phyloP scores from a whole-genome alignment of 1,140 invertebrate genomes.

The Trachelipus rathkii region DNA sequence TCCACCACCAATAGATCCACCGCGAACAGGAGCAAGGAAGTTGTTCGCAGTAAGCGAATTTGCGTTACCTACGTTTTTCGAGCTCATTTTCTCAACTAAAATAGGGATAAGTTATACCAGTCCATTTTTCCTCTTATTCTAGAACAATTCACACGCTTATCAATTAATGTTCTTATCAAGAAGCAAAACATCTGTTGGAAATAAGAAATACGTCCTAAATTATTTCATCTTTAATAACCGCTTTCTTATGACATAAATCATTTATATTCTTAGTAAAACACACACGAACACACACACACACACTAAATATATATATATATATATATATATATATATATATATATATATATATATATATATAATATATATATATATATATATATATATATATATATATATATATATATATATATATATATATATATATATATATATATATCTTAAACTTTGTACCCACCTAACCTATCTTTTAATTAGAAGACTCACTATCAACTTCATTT shows the following conservation, averaged over 20 bases:
- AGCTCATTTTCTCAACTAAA: neutral
- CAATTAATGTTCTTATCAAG: neutral
- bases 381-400: slow-evolving; percentile 1
- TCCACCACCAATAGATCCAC: neutral
- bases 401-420: neutral
- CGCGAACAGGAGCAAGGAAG: neutral
- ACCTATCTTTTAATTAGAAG: no score
- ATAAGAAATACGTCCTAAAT: no score
- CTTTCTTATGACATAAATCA: no score
- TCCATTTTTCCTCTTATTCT: neutral
- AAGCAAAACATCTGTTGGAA: no score
- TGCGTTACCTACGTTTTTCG: neutral
- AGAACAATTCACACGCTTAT: neutral
- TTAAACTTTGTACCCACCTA: no score
- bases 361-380: neutral
- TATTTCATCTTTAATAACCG: no score
- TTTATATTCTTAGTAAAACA: no score
- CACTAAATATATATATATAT: no score
- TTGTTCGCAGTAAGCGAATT: neutral
- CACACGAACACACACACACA: no score
- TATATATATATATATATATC: no score
- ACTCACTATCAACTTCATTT: no score
- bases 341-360: slow-evolving; percentile 1
- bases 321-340: neutral
- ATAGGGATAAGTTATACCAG: neutral